Conservation (phyloP, 2,888 invertebrate genomes). For the Cantharis lateralis region DNA sequence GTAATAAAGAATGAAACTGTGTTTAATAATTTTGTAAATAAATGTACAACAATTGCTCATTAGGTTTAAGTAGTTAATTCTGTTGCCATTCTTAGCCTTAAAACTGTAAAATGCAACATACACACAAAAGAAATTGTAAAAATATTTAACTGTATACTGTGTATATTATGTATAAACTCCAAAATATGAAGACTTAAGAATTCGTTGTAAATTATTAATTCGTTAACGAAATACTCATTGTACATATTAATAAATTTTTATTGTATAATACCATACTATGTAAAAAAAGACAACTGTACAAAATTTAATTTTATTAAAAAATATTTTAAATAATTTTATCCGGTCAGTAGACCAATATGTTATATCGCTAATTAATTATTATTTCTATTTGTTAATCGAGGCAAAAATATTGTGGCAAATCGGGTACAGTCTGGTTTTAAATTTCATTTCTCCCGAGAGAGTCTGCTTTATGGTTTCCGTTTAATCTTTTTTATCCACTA, state of each 20-base stretch:
- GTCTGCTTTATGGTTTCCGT: too few species aligned
- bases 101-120: constrained; percentile 32
- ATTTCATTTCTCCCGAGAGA: too few species aligned
- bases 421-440: too few species aligned
- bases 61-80: constrained; percentile 41
- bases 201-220: constrained; percentile 24
- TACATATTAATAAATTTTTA: constrained; percentile 5
- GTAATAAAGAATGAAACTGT: constrained; percentile 23
- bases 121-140: constrained; percentile 24
- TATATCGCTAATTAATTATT: too few species aligned
- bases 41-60: constrained; percentile 44
- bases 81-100: constrained; percentile 50
- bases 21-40: constrained; percentile 32
- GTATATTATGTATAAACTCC: not conserved
- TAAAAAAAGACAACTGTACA: not conserved
- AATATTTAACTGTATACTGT: constrained; percentile 14
- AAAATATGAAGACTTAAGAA: not conserved
- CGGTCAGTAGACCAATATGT: too few species aligned
- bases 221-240: constrained; percentile 23
- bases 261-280: not conserved
- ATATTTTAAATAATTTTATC: not conserved
- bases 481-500: too few species aligned
- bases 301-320: not conserved
- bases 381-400: too few species aligned
- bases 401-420: too few species aligned